phyloP scores from a whole-genome alignment of 1,140 invertebrate genomes.

The Subanguina moxae region DNA sequence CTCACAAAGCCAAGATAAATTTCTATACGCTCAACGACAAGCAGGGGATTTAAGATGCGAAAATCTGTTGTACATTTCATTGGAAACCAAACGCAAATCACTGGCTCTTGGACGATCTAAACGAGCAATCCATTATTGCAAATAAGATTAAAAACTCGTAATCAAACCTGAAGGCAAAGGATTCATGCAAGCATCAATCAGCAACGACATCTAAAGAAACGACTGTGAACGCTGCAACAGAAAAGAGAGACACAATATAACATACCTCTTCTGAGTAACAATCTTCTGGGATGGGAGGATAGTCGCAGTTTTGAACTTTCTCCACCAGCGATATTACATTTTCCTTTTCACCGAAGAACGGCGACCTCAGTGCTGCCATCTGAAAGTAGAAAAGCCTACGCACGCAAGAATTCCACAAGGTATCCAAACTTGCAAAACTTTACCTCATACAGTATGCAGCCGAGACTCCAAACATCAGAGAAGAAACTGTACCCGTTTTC shows the following conservation, averaged over 20 bases:
- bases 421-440: too few relatives aligned
- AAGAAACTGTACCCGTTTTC: constrained; percentile 16
- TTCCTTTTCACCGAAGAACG: constrained; percentile 24
- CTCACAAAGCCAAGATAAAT: too few relatives aligned
- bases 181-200: constrained; percentile 11
- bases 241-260: too few relatives aligned
- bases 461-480: constrained; percentile 30
- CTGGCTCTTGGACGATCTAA: too few relatives aligned
- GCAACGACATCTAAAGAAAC: background rate
- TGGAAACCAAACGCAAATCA: too few relatives aligned
- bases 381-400: background rate
- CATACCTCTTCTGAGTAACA: constrained; percentile 14
- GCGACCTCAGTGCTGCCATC: constrained; percentile 29
- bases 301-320: constrained; percentile 22
- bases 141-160: too few relatives aligned
- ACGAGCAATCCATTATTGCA: too few relatives aligned
- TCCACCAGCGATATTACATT: constrained; percentile 22
- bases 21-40: too few relatives aligned
- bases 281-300: constrained; percentile 25
- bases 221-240: background rate
- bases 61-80: too few relatives aligned
- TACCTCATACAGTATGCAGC: constrained; percentile 40
- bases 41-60: too few relatives aligned
- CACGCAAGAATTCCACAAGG: background rate
- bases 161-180: background rate